phyloP scores from a whole-genome alignment of 2,888 invertebrate species.

The Patella pellucida region DNA sequence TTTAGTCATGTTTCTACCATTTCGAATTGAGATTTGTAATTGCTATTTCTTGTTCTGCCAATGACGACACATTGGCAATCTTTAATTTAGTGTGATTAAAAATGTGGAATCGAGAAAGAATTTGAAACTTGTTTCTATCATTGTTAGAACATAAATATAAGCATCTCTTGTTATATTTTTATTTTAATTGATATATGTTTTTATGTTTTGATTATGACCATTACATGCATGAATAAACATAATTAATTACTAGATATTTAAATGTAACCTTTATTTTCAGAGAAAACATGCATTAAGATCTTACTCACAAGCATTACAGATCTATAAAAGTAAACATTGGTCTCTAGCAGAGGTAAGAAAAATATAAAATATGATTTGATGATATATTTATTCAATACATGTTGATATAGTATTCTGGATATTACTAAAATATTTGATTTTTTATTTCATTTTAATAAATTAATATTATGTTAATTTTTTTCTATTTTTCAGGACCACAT shows the following conservation, averaged over 20 bases:
- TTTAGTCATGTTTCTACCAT: too few relatives aligned
- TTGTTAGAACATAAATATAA: too few relatives aligned
- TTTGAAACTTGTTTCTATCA: too few relatives aligned
- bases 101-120: too few relatives aligned
- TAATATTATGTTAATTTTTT: not conserved
- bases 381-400: not conserved
- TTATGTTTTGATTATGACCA: too few relatives aligned
- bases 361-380: not conserved
- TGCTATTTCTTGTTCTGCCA: too few relatives aligned
- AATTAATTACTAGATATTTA: too few relatives aligned
- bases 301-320: conserved; percentile 92
- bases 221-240: too few relatives aligned
- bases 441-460: not conserved
- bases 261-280: conserved; percentile 45
- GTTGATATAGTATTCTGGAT: not conserved
- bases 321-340: conserved; percentile 86
- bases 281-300: conserved; percentile 90
- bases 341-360: conserved; percentile 81
- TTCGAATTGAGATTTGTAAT: too few relatives aligned
- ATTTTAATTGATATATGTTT: not conserved
- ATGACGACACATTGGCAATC: too few relatives aligned
- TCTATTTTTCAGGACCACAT: conserved; percentile 82
- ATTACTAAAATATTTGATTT: too few relatives aligned
- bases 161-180: not conserved
- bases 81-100: too few relatives aligned